phyloP scores from a whole-genome alignment of 2,797 vertebrate genomes.

The Kryptopterus vitreolus region DNA sequence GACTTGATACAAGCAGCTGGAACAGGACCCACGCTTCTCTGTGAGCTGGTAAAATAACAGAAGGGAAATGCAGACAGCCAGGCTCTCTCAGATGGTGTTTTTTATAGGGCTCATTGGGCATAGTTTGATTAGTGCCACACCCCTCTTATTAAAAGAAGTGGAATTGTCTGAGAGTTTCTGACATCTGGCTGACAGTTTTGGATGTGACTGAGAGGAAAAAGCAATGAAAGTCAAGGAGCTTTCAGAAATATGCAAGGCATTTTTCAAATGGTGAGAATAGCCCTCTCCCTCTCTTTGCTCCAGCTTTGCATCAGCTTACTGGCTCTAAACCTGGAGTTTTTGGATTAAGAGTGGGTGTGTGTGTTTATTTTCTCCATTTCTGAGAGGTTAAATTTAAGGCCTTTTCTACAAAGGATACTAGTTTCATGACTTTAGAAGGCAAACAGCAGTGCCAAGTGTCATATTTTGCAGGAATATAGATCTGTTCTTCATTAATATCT shows the following conservation, averaged over 20 bases:
- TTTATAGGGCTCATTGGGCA: constrained; percentile 31
- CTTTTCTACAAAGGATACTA: constrained; percentile 21
- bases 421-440: constrained; percentile 31
- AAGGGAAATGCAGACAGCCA: constrained; percentile 38
- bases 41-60: constrained; percentile 44
- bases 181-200: constrained; percentile 55
- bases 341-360: constrained; percentile 22
- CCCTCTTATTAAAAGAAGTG: constrained; percentile 42
- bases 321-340: constrained; percentile 42
- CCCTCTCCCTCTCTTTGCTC: constrained; percentile 25
- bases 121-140: constrained; percentile 44
- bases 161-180: constrained; percentile 40
- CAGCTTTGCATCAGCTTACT: constrained; percentile 49
- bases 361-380: constrained; percentile 34
- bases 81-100: constrained; percentile 40
- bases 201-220: constrained; percentile 51
- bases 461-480: constrained; percentile 32
- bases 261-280: constrained; percentile 50
- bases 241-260: constrained; percentile 59
- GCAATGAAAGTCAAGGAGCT: constrained; percentile 54
- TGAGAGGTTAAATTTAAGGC: constrained; percentile 35
- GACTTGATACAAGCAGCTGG: constrained; percentile 45
- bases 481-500: constrained; percentile 28
- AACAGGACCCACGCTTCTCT: constrained; percentile 39
- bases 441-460: constrained; percentile 24